phyloP scores from a whole-genome alignment of 1,140 invertebrate species.

The Schmidtea mediterranea region DNA sequence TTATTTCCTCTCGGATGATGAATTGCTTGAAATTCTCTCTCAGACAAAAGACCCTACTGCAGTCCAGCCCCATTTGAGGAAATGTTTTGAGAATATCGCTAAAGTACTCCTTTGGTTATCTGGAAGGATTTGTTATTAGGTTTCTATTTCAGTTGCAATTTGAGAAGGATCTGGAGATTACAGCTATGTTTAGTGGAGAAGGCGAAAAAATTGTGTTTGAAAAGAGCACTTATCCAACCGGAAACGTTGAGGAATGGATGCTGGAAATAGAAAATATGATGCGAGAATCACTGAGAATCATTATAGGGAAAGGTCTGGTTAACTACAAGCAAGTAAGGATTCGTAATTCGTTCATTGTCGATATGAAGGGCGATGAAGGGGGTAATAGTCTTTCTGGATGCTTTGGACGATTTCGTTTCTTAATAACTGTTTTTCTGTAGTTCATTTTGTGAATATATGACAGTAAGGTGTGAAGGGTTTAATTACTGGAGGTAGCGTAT shows the following conservation, averaged over 20 bases:
- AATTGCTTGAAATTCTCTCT: constrained; percentile 51
- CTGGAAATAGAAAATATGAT: constrained; percentile 23
- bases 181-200: constrained; percentile 26
- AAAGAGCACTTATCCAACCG: constrained; percentile 21
- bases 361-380: too few relatives aligned
- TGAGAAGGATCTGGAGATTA: constrained; percentile 27
- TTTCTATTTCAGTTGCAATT: constrained; percentile 19
- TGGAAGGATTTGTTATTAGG: background rate
- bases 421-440: too few relatives aligned
- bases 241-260: constrained; percentile 30
- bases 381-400: background rate
- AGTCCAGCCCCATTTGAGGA: constrained; percentile 47
- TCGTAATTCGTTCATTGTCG: too few relatives aligned
- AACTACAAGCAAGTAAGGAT: constrained; percentile 18
- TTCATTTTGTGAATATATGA: too few relatives aligned
- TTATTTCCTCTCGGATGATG: constrained; percentile 65
- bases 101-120: constrained; percentile 26
- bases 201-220: constrained; percentile 25
- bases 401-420: too few relatives aligned
- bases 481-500: too few relatives aligned
- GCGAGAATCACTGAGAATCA: constrained; percentile 22
- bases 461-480: too few relatives aligned
- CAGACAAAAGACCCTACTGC: constrained; percentile 50
- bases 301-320: constrained; percentile 20
- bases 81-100: constrained; percentile 49